Conservation (phyloP, 2,888 invertebrate genomes). For the Selenia dentaria region DNA sequence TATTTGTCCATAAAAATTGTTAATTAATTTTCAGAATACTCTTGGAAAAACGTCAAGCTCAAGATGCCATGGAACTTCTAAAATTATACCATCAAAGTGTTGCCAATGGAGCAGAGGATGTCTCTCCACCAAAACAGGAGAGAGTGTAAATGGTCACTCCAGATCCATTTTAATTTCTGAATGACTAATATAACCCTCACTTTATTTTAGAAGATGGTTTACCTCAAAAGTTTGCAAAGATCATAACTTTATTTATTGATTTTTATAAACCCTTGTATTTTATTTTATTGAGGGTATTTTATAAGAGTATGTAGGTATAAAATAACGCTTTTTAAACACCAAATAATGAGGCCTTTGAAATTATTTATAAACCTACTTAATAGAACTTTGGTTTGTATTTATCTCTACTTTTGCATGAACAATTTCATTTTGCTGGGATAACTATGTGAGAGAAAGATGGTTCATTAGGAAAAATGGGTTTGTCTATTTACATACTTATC, state of each 20-base stretch:
- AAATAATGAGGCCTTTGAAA: conserved; percentile 73
- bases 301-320: conserved; percentile 22
- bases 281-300: conserved; percentile 35
- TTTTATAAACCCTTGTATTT: conserved; percentile 21
- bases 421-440: too few species aligned
- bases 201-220: conserved; percentile 70
- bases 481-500: too few species aligned
- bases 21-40: conserved; percentile 85
- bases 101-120: conserved; percentile 76
- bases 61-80: conserved; percentile 93
- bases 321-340: conserved; percentile 50
- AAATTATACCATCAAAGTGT: conserved; percentile 88
- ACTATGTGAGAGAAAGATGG: too few species aligned
- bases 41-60: conserved; percentile 93
- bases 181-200: conserved; percentile 56
- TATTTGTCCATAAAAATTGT: too few species aligned
- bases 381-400: too few species aligned
- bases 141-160: conserved; percentile 56
- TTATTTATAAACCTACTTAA: too few species aligned
- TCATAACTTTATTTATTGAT: conserved; percentile 11
- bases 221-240: conserved; percentile 82
- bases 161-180: conserved; percentile 32
- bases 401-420: too few species aligned
- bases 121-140: conserved; percentile 76
- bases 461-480: too few species aligned